Evolutionary conservation across 2,888 invertebrate species (phyloP).

Genomic region (Leucoma salicis): DNA sequence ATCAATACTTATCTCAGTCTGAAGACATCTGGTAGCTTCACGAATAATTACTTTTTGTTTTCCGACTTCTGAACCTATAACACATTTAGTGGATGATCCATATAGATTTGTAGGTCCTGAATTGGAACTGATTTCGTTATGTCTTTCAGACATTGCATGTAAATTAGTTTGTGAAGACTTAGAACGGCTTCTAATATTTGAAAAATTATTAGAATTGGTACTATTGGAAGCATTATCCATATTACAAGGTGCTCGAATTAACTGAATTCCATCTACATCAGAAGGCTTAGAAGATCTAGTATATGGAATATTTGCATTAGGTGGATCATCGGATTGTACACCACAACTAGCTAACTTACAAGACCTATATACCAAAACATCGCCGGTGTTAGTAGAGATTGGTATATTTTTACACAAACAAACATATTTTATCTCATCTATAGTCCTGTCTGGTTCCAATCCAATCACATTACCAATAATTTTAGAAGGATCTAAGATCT

Average conservation of each 20-base stretch:
- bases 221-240: slow-evolving; percentile 12
- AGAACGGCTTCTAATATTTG: slow-evolving; percentile 36
- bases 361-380: slow-evolving; percentile 61
- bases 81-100: slow-evolving; percentile 13
- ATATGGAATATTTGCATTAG: slow-evolving; percentile 29
- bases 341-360: slow-evolving; percentile 45
- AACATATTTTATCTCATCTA: slow-evolving; percentile 55
- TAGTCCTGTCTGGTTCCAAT: slow-evolving; percentile 30
- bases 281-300: slow-evolving; percentile 8
- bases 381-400: slow-evolving; percentile 38
- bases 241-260: slow-evolving; percentile 20
- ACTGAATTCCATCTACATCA: slow-evolving; percentile 14
- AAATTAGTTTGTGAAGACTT: slow-evolving; percentile 67
- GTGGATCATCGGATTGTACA: slow-evolving; percentile 35
- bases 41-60: slow-evolving; percentile 25
- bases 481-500: slow-evolving; percentile 1
- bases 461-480: background rate
- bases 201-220: slow-evolving; percentile 23
- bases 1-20: slow-evolving; percentile 72
- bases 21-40: slow-evolving; percentile 61
- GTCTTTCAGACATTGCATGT: slow-evolving; percentile 29
- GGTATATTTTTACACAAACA: slow-evolving; percentile 56
- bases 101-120: slow-evolving; percentile 17
- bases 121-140: slow-evolving; percentile 34
- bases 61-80: slow-evolving; percentile 7